Conservation (phyloP, 1,140 invertebrate genomes). For the Dendrolimus kikuchii region DNA sequence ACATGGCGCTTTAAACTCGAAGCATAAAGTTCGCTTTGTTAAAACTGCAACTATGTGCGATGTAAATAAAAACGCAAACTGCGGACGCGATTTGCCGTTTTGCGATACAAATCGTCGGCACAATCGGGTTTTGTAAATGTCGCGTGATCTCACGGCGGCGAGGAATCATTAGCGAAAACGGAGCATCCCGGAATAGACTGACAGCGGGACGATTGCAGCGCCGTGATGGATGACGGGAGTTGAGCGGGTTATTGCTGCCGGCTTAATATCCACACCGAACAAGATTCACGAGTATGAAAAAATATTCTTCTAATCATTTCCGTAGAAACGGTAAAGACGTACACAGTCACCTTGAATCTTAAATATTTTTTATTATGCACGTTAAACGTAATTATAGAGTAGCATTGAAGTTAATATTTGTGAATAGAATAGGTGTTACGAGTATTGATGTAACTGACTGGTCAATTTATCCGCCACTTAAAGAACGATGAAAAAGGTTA, state of each 20-base stretch:
- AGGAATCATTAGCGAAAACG: conserved; percentile 66
- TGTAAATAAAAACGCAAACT: conserved; percentile 14
- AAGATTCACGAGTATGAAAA: conserved; percentile 44
- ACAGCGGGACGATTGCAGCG: conserved; percentile 66
- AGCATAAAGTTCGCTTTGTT: conserved; percentile 27
- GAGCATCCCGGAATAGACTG: conserved; percentile 65
- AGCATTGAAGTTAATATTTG: no score
- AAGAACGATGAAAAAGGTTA: no score
- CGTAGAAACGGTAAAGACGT: background rate
- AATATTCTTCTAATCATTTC: conserved; percentile 13
- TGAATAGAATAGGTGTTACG: no score
- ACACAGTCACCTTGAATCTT: conserved; percentile 1
- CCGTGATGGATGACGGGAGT: conserved; percentile 59
- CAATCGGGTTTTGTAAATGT: conserved; percentile 47
- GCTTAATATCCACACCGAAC: conserved; percentile 41
- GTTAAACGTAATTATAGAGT: no score
- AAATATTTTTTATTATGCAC: background rate
- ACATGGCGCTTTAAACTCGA: conserved; percentile 33
- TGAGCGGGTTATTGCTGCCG: conserved; percentile 50
- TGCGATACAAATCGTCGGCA: conserved; percentile 25
- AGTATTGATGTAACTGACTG: no score
- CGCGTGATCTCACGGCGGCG: conserved; percentile 47
- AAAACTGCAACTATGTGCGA: conserved; percentile 27
- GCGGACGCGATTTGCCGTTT: conserved; percentile 32
- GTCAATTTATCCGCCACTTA: no score